phyloP scores from a whole-genome alignment of 2,113 vertebrate genomes.

The Myiopsitta monachus region DNA sequence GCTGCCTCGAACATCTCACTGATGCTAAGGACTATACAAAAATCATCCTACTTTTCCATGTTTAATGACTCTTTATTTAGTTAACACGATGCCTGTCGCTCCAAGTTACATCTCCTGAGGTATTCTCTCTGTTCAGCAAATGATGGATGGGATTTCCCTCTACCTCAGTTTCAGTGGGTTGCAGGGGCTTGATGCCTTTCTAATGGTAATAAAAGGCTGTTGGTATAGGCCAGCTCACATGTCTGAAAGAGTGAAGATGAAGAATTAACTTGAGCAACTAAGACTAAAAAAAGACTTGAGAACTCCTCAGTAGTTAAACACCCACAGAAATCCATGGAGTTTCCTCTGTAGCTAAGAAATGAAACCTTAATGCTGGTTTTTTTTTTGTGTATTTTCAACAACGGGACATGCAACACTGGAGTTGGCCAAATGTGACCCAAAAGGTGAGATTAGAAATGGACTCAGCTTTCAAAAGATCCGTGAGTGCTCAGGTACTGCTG shows the following conservation, averaged over 20 bases:
- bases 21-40: not conserved
- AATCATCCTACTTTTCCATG: not conserved
- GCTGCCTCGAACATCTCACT: not conserved
- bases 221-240: not conserved
- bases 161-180: not conserved
- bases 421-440: not conserved
- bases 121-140: rapidly evolving
- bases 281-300: not conserved
- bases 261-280: not conserved
- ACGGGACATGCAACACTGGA: rapidly evolving
- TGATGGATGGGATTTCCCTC: rapidly evolving
- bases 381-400: not conserved
- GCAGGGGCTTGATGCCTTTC: not conserved
- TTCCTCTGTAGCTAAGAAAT: not conserved
- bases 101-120: not conserved
- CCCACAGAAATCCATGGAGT: not conserved
- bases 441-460: not conserved
- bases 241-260: not conserved
- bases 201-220: not conserved
- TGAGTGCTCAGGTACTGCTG: not conserved
- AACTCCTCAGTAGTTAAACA: not conserved
- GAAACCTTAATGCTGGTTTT: rapidly evolving
- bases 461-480: not conserved
- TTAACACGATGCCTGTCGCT: rapidly evolving
- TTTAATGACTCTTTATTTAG: not conserved